Conservation (phyloP, 1,140 invertebrate genomes). For the Lasaia peninsularis region DNA sequence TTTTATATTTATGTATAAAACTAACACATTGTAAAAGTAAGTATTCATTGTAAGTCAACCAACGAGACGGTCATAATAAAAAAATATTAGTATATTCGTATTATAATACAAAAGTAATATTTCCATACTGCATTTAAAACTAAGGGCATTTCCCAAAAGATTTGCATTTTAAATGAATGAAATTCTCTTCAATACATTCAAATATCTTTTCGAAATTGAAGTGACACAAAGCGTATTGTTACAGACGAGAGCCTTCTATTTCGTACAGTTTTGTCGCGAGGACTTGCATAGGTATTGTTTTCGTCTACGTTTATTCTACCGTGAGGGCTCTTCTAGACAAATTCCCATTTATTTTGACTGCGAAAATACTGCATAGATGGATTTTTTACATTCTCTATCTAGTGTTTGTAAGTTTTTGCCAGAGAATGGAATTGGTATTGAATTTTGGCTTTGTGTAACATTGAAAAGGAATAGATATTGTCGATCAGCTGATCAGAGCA, state of each 20-base stretch:
- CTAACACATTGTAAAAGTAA: too few relatives aligned
- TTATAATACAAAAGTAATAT: too few relatives aligned
- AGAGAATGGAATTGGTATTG: background rate
- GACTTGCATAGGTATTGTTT: constrained; percentile 47
- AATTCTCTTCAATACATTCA: constrained; percentile 61
- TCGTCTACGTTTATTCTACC: constrained; percentile 29
- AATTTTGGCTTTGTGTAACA: background rate
- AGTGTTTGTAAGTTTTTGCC: background rate
- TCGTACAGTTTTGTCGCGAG: constrained; percentile 50
- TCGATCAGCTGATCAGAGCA: too few relatives aligned
- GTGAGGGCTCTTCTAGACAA: constrained; percentile 17
- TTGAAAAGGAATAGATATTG: background rate
- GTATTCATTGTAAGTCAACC: too few relatives aligned
- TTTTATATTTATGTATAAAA: too few relatives aligned
- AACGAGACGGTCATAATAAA: too few relatives aligned
- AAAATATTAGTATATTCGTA: too few relatives aligned
- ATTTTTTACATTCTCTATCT: constrained; percentile 1
- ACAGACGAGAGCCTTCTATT: constrained; percentile 51
- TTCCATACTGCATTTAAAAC: background rate
- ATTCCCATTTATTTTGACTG: constrained; percentile 12
- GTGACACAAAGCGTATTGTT: constrained; percentile 67
- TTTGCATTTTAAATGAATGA: constrained; percentile 44
- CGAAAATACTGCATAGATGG: constrained; percentile 7
- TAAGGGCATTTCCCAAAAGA: constrained; percentile 35
- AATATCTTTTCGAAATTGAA: constrained; percentile 67